A percentile compares a stretch with the other conserved stretches of the same genome.
Evolutionary conservation across 2,113 vertebrate species (phyloP).

Genomic region (Bos javanicus): DNA sequence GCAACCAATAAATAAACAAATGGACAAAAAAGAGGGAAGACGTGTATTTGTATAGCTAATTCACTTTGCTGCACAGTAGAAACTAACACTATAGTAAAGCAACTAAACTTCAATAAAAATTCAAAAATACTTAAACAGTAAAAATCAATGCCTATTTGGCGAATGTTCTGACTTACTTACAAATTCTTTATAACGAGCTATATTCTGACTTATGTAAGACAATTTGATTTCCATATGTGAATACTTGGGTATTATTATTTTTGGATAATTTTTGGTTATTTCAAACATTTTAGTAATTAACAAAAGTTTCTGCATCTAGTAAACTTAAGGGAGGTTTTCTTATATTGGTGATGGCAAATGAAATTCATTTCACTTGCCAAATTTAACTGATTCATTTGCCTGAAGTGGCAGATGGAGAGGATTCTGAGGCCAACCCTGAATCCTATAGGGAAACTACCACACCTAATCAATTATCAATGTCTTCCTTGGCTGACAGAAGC

Average conservation of each 20-base stretch:
- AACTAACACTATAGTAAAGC: not conserved
- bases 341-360: not conserved
- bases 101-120: not conserved
- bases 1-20: not conserved
- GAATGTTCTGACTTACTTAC: conserved; percentile 41
- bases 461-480: not conserved
- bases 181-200: conserved; percentile 36
- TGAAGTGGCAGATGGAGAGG: not conserved
- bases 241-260: conserved; percentile 33
- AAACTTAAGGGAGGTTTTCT: not conserved
- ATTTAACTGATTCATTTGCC: not conserved
- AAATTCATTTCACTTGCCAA: not conserved
- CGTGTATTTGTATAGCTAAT: not conserved
- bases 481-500: not conserved
- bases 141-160: not conserved
- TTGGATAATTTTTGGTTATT: conserved; percentile 13
- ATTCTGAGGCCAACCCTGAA: not conserved
- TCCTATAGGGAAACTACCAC: not conserved
- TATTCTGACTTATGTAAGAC: conserved; percentile 19
- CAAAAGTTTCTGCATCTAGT: not conserved
- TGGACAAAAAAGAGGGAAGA: not conserved
- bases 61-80: not conserved
- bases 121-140: not conserved
- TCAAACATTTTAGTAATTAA: conserved; percentile 45
- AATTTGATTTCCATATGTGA: conserved; percentile 30